phyloP scores from a whole-genome alignment of 1,140 invertebrate genomes.

The Sipha flava region DNA sequence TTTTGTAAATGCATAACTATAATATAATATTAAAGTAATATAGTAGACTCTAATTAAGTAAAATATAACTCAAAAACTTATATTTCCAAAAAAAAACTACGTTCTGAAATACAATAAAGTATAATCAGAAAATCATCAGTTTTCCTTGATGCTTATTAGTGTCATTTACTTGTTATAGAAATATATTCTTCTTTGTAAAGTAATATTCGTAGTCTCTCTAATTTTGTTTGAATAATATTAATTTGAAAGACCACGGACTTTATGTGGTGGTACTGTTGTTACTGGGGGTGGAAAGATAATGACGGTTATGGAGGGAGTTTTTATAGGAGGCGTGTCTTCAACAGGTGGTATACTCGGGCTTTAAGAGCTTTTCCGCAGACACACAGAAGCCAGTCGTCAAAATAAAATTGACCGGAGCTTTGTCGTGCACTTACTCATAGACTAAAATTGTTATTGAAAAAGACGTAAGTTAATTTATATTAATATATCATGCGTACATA shows the following conservation, averaged over 20 bases:
- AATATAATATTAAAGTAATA: too few relatives aligned
- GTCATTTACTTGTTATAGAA: background rate
- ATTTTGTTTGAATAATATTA: background rate
- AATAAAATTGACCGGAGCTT: constrained; percentile 19
- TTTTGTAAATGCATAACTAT: too few relatives aligned
- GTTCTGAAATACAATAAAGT: too few relatives aligned
- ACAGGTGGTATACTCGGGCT: constrained; percentile 15
- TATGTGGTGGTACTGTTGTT: background rate
- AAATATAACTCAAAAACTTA: too few relatives aligned
- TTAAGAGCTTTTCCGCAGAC: constrained; percentile 26
- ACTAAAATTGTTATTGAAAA: constrained; percentile 3
- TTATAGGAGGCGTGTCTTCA: constrained; percentile 14
- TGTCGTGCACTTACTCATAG: background rate
- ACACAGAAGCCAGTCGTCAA: constrained; percentile 19
- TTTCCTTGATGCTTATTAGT: too few relatives aligned
- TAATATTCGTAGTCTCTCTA: background rate
- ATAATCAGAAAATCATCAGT: background rate
- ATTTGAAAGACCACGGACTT: background rate
- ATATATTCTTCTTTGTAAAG: background rate
- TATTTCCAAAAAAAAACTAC: too few relatives aligned
- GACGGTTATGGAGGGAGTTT: constrained; percentile 2
- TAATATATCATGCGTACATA: too few relatives aligned
- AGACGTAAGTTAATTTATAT: constrained; percentile 23
- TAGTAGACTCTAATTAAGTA: too few relatives aligned
- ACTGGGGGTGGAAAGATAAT: constrained; percentile 11